phyloP scores from a whole-genome alignment of 2,888 invertebrate species.

The Melinopterus prodromus region DNA sequence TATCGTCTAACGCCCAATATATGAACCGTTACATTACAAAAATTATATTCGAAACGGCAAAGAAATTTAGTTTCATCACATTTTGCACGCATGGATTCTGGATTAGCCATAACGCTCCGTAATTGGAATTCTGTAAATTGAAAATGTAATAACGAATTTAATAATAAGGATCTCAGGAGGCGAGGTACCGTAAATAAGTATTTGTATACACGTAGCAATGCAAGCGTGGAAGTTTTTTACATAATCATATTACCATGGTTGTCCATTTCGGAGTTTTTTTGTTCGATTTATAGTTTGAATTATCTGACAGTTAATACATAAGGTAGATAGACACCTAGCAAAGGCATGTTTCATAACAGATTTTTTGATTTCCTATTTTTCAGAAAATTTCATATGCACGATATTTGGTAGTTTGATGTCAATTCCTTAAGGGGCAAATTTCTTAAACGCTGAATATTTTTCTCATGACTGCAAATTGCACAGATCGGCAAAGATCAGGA shows the following conservation, averaged over 20 bases:
- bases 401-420: too few species aligned
- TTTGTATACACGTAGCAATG: neutral
- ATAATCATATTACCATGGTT: neutral
- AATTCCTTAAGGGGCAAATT: too few species aligned
- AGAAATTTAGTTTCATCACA: neutral
- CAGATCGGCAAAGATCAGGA: too few species aligned
- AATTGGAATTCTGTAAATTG: neutral
- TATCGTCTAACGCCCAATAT: neutral
- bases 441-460: too few species aligned
- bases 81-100: neutral
- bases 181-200: neutral
- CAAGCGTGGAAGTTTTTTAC: neutral
- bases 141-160: slow-evolving; percentile 4
- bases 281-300: too few species aligned
- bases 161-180: neutral
- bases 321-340: too few species aligned
- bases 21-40: neutral
- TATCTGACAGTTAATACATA: too few species aligned
- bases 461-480: too few species aligned
- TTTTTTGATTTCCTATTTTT: too few species aligned
- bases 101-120: neutral
- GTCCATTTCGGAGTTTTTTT: neutral
- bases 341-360: too few species aligned
- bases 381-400: too few species aligned
- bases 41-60: neutral